Evolutionary conservation across 2,888 invertebrate species (phyloP).

Genomic region (Agrochola lychnidis): DNA sequence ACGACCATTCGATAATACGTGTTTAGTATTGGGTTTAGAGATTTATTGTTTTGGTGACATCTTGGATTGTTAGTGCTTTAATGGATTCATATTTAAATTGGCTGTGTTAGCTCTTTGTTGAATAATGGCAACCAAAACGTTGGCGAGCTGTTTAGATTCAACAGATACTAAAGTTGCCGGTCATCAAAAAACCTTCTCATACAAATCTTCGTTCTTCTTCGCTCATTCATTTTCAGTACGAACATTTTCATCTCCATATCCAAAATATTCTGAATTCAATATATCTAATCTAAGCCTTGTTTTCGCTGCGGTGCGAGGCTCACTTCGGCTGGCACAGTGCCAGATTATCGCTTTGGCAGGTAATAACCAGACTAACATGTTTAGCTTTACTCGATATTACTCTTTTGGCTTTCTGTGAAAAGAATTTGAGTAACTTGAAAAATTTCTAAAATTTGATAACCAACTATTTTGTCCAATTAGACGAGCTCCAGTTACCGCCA

Average conservation of each 20-base stretch:
- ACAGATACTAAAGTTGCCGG: background rate
- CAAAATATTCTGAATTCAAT: conserved; percentile 5
- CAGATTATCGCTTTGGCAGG: conserved; percentile 36
- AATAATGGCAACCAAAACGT: background rate
- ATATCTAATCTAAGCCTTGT: conserved; percentile 24
- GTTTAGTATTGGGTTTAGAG: background rate
- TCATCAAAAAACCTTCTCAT: no score
- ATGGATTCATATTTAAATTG: conserved; percentile 15
- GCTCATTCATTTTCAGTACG: background rate
- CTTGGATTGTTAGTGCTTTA: background rate
- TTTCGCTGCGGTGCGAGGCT: conserved; percentile 20
- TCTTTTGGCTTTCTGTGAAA: conserved; percentile 8
- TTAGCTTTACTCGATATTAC: conserved; percentile 12
- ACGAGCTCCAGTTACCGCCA: no score
- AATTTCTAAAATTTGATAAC: background rate
- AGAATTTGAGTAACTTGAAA: background rate
- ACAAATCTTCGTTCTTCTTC: no score
- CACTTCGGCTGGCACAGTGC: conserved; percentile 37
- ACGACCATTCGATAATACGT: conserved; percentile 16
- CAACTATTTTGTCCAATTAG: background rate
- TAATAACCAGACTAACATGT: conserved; percentile 38
- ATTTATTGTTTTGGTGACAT: conserved; percentile 2
- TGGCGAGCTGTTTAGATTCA: background rate
- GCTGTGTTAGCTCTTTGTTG: background rate
- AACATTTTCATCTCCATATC: background rate